Conservation (phyloP, 2,113 vertebrate species). For the Malurus cyaneus region DNA sequence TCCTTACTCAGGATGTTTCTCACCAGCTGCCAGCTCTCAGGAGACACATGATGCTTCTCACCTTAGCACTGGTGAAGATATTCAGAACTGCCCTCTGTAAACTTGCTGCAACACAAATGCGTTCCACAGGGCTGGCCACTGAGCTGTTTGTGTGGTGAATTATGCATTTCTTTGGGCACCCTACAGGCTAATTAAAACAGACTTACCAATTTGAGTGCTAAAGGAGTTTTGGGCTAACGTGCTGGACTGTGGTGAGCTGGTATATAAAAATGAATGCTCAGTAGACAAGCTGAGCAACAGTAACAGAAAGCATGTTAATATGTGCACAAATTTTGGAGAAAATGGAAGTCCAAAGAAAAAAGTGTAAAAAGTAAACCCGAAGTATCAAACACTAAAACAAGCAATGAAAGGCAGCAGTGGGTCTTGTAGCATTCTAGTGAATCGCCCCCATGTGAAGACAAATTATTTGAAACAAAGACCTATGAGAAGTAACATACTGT, state of each 20-base stretch:
- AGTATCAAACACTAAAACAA: neutral
- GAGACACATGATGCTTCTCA: neutral
- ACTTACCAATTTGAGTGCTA: neutral
- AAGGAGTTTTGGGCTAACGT: neutral
- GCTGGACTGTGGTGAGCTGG: neutral
- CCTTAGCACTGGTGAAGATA: neutral
- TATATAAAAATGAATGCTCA: neutral
- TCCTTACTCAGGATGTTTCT: neutral
- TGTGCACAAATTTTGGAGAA: neutral
- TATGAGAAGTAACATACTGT: neutral
- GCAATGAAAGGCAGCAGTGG: neutral
- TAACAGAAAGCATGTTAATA: neutral
- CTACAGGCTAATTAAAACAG: neutral
- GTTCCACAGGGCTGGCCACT: neutral
- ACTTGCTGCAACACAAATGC: neutral
- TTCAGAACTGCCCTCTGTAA: neutral
- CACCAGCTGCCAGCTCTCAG: neutral
- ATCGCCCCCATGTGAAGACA: fast-evolving
- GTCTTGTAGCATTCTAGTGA: neutral
- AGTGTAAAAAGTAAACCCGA: neutral
- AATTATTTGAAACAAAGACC: neutral
- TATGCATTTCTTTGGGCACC: neutral
- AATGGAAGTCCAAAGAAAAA: neutral
- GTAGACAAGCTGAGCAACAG: neutral
- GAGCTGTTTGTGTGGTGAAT: neutral